Evolutionary conservation across 2,113 vertebrate genomes (phyloP).

Genomic region (Xenopus laevis): DNA sequence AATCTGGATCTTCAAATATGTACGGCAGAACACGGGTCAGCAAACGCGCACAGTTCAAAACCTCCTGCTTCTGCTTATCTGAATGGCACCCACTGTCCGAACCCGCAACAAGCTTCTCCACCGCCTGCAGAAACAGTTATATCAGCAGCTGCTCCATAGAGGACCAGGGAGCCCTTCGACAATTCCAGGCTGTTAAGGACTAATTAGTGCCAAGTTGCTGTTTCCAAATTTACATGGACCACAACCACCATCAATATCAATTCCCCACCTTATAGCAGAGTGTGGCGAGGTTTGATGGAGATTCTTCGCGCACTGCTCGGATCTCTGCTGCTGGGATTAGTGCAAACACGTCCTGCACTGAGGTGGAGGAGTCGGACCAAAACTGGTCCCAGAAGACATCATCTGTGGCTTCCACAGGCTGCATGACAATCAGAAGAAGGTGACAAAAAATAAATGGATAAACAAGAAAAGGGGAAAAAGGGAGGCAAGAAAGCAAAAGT

Average conservation of each 20-base stretch:
- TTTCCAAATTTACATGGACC: too few relatives aligned
- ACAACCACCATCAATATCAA: too few relatives aligned
- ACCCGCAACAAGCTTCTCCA: conserved; percentile 96
- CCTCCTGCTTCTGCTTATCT: conserved; percentile 83
- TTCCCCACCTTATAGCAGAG: conserved; percentile 89
- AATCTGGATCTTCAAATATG: conserved; percentile 97
- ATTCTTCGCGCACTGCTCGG: conserved; percentile 93
- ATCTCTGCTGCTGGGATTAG: conserved; percentile 96
- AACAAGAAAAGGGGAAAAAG: too few relatives aligned
- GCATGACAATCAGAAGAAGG: conserved; percentile 24
- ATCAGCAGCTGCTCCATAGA: conserved; percentile 37
- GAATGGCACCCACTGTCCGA: conserved; percentile 87
- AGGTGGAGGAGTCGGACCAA: conserved; percentile 94
- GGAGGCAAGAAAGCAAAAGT: too few relatives aligned
- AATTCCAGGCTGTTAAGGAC: background rate
- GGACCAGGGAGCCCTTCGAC: conserved; percentile 11
- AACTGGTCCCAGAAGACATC: conserved; percentile 98
- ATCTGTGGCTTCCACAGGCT: conserved; percentile 97
- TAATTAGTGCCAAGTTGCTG: too few relatives aligned
- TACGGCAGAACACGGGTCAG: conserved; percentile 94
- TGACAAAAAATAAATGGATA: background rate
- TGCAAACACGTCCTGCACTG: conserved; percentile 95
- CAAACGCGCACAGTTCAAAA: conserved; percentile 87
- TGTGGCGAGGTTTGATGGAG: conserved; percentile 93
- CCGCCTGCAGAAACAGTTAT: conserved; percentile 67